A percentile compares a stretch with the other conserved stretches of the same genome.
phyloP scores from a whole-genome alignment of 2,797 vertebrate species.

The Peromyscus melanophrys region DNA sequence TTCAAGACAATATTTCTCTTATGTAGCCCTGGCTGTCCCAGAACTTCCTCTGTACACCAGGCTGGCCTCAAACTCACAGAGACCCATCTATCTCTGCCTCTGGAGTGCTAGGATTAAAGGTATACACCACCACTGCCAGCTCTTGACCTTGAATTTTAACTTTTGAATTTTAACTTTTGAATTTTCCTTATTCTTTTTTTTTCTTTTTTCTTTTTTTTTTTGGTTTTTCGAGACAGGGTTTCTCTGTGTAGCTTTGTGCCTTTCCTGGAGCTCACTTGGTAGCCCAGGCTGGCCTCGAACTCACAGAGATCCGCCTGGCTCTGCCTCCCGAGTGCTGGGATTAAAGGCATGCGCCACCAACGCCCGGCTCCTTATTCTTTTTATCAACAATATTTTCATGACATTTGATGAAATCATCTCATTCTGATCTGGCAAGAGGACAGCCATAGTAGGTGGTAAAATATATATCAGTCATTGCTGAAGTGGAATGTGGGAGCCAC shows the following conservation, averaged over 20 bases:
- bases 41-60: not conserved
- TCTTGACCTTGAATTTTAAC: not conserved
- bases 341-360: no score
- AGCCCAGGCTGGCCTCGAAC: no score
- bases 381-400: not conserved
- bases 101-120: not conserved
- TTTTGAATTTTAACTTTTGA: not conserved
- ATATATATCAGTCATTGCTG: not conserved
- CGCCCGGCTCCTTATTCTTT: not conserved
- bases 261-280: no score
- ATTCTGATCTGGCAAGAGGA: not conserved
- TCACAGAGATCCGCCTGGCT: no score
- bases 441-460: not conserved
- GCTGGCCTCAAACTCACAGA: not conserved
- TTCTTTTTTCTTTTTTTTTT: no score
- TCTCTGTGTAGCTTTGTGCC: no score
- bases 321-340: no score
- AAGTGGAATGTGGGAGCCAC: not conserved
- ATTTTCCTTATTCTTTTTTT: not conserved
- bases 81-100: not conserved
- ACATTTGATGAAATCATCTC: not conserved
- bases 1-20: not conserved
- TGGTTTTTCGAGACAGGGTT: no score
- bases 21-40: not conserved
- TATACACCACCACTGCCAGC: not conserved